Base-by-base conservation (phyloP, 2,888 invertebrate genomes). In the Patella ulyssiponensis region DNA sequence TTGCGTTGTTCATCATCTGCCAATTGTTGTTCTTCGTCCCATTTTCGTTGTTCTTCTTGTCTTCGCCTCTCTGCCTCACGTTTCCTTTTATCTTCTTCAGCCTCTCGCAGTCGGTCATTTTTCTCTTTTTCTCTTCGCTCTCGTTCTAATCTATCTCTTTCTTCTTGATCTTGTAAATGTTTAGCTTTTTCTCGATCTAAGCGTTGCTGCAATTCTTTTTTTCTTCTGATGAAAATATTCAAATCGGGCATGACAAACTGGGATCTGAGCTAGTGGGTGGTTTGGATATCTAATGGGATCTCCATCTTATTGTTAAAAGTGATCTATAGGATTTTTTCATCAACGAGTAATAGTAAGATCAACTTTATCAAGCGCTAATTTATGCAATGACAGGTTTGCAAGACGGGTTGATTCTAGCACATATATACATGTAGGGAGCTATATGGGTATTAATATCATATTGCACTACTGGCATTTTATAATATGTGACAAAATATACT, bases 1-100 rank as follows among this genome's bases (percentile, higher is more conserved):
- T 81, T 73, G 81, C 80, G 14, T 85, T 83, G 69, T 83, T 81
- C 73, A 79, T 77, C 74, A 74, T 79, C 75, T 77, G 72, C 75
- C 81, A 52, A 20, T 83, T 80, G 74, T 80, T 77, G 71, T 82
- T 80, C 73, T 76, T 74, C 75, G 79, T 80, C 80, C 71, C 75
- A 58, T 71, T 71, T 27, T 58, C 69, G 53, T 17, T 74, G 44
- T 78, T 77, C 20, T 80, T 82, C 64, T 64, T 69, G 71, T 79
- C 79, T 11, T 79, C 77, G 12, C 51, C 76, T 51, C 79, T 70
- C 71, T 76, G 69, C 54, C 73, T 75, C 27, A 75, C 72, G 27
- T 79, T 69, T 53, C 54, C 74, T 64, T 73, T 71, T 44, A 73
- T 77, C 56, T 77, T 73, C 75, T 53, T 23, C 78, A 12, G 75